Percentiles rank a stretch among this genome's conserved stretches.
Conservation (phyloP, 2,797 vertebrate species). For the Peromyscus nudipes region DNA sequence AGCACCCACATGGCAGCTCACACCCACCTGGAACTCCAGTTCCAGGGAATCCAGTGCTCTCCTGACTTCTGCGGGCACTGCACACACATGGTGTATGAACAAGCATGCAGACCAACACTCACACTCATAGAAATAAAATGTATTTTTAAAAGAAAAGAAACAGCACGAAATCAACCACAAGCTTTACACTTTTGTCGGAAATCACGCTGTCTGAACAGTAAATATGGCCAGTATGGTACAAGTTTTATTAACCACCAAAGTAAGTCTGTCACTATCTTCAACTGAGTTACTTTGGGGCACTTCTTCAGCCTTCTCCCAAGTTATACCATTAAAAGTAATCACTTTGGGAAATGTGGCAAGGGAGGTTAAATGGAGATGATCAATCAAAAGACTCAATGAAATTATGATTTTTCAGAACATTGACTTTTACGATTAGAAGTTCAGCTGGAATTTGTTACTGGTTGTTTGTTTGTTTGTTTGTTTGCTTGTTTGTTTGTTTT, state of each 20-base stretch:
- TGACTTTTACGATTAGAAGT: background rate
- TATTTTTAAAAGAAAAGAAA: background rate
- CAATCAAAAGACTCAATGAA: slow-evolving; percentile 13
- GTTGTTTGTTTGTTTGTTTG: no score
- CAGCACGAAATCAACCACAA: background rate
- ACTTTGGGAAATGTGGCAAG: background rate
- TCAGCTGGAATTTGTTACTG: background rate
- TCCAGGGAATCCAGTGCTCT: background rate
- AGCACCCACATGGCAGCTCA: background rate
- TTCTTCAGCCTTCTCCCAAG: background rate
- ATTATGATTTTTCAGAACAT: background rate
- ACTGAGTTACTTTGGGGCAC: background rate
- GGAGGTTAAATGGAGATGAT: background rate
- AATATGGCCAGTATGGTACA: background rate
- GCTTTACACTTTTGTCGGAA: background rate
- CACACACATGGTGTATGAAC: background rate
- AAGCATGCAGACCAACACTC: background rate
- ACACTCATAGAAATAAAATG: background rate
- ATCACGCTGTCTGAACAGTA: background rate
- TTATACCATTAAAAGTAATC: background rate
- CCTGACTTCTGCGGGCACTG: background rate
- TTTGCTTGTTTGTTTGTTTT: no score
- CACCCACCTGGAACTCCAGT: background rate
- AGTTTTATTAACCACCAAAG: background rate
- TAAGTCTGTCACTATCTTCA: background rate